Base-by-base conservation (phyloP, 2,113 vertebrate species). In the Gymnogyps californianus region DNA sequence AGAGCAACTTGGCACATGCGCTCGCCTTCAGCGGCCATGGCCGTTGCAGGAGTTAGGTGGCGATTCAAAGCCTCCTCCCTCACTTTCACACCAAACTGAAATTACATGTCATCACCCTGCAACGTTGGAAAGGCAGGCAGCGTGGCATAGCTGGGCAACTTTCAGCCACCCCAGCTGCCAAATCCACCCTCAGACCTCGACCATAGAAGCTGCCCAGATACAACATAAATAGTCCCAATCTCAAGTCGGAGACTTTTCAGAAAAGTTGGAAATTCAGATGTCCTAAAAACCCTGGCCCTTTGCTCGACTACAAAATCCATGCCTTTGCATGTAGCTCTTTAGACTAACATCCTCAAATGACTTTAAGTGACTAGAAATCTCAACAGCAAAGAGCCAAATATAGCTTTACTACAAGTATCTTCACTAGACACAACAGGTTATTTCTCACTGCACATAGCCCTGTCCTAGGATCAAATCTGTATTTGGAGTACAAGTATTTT, bases 231-330 rank as follows among this genome's bases (percentile, higher is more conserved):
- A 81, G 34, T 54, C 76, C n/a, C 46, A 38, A 31, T 16, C n/a
- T 11, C 21, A 49, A 77, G 3, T 7, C 4, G 0, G 3, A 14
- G 10, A 52, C 1, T 1, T 69, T 74, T 44, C 81, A 72, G 40
- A 86, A 72, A 96, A n/a, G 10, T 2, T 84, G 21, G n/a, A 87
- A 84, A 83, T 51, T 59, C 76, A 66, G 26, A n/a, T 16, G 32
- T 66, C 47, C 64, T 70, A 78, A 88, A 90, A 74, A 6, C 3
- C 11, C 25, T 0, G 0, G 17, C 20, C 28, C 26, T 77, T 52
- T 14, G 3, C 44, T 77, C 6, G 0, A 59, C 34, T 40, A 74
- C 19, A 87, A 52, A 89, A 76, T 13, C 59, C 38, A 38, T 7
- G 40, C 13, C 26, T 75, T 49, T 62, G 18, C 38, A 36, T 1